Evolutionary conservation across 53 echinoderm and acorn worm genomes (phyloP).

Genomic region (Arbacia lixula): DNA sequence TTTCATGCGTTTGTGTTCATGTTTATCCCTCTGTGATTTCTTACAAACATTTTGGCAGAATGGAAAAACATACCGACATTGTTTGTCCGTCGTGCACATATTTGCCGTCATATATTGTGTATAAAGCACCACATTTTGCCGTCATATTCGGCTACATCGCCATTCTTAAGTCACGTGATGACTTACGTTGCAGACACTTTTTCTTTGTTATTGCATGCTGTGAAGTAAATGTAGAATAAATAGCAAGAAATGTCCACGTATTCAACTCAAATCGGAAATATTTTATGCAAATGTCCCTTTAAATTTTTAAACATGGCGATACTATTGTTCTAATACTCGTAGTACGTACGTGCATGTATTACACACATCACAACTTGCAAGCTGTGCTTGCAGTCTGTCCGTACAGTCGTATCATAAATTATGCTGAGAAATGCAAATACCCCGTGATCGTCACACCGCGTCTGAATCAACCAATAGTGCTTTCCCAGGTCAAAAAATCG

Average conservation of each 20-base stretch:
- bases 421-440: conserved; percentile 36
- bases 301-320: conserved; percentile 38
- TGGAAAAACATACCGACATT: no score
- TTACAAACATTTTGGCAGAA: no score
- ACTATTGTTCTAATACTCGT: no score
- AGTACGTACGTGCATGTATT: neutral
- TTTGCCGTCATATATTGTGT: no score
- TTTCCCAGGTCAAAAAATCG: conserved; percentile 38
- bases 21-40: no score
- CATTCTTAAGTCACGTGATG: no score
- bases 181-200: no score
- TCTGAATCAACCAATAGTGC: conserved; percentile 13
- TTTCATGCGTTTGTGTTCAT: no score
- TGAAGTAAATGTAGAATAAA: neutral
- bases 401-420: conserved; percentile 6
- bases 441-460: neutral
- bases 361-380: neutral
- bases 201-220: no score
- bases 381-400: neutral
- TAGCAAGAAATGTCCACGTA: neutral
- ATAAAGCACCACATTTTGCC: no score
- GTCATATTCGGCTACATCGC: no score
- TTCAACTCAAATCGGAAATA: neutral
- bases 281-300: conserved; percentile 55
- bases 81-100: no score